Conservation (phyloP, 92 coral and sea anemone genomes). For the Scolanthus callimorphus region DNA sequence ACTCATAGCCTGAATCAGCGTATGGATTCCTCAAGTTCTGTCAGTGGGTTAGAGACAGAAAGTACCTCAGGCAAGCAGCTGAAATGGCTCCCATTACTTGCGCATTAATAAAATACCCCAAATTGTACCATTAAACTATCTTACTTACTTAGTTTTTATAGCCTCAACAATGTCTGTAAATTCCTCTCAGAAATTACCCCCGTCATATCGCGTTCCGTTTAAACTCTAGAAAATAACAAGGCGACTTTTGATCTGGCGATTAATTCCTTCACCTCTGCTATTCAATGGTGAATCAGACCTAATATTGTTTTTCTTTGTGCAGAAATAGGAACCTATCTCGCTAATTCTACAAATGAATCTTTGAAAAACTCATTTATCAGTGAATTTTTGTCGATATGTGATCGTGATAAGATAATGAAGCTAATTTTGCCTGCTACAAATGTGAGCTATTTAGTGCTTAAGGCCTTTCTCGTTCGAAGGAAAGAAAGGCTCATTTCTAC, state of each 20-base stretch:
- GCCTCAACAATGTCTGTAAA: constrained; percentile 54
- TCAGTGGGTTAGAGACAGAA: constrained; percentile 17
- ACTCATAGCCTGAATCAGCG: constrained; percentile 6
- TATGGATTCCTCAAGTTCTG: constrained; percentile 3
- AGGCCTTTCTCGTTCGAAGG: neutral
- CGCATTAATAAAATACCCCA: constrained; percentile 73
- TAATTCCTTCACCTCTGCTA: constrained; percentile 35
- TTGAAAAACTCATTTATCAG: constrained; percentile 82
- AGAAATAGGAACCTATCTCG: constrained; percentile 62
- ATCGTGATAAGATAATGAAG: constrained; percentile 54
- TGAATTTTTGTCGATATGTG: constrained; percentile 70
- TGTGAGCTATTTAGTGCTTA: no score
- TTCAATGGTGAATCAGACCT: constrained; percentile 28
- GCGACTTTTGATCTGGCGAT: constrained; percentile 40
- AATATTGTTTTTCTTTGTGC: constrained; percentile 58
- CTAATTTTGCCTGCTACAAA: constrained; percentile 61
- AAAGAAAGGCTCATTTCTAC: no score
- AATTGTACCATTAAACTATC: constrained; percentile 75
- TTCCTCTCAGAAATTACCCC: constrained; percentile 3
- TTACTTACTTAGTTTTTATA: constrained; percentile 40
- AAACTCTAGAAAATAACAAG: constrained; percentile 18
- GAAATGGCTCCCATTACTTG: constrained; percentile 54
- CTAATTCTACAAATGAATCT: constrained; percentile 88
- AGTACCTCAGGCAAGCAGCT: constrained; percentile 11
- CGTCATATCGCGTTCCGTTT: constrained; percentile 15